A percentile compares a stretch with the other conserved stretches of the same genome.
Evolutionary conservation across 2,888 invertebrate genomes (phyloP).

Genomic region (Clunio marinus): DNA sequence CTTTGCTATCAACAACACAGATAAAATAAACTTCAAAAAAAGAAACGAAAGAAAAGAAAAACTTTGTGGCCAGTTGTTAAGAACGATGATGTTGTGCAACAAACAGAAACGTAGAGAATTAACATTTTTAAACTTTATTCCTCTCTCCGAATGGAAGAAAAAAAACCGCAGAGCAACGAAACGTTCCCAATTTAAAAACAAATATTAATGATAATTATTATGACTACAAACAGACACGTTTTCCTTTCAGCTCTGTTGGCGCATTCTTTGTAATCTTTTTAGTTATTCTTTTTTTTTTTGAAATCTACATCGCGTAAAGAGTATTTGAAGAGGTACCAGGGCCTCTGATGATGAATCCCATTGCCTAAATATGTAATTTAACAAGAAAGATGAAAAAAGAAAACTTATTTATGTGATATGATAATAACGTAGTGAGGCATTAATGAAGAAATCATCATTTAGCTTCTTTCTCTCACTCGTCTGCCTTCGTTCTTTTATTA

Average conservation of each 20-base stretch:
- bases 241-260: slow-evolving; percentile 29
- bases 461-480: neutral
- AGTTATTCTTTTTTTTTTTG: neutral
- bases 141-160: neutral
- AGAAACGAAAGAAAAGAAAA: too few species aligned
- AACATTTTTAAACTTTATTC: neutral
- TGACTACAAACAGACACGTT: slow-evolving; percentile 36
- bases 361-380: slow-evolving; percentile 10
- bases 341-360: neutral
- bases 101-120: slow-evolving; percentile 7
- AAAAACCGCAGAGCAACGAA: neutral
- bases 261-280: slow-evolving; percentile 5
- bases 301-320: neutral
- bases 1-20: neutral
- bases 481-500: neutral
- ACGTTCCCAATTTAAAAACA: slow-evolving; percentile 26
- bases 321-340: neutral
- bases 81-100: slow-evolving; percentile 4
- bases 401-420: slow-evolving; percentile 29
- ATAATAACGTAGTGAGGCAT: slow-evolving; percentile 29
- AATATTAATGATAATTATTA: slow-evolving; percentile 37
- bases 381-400: slow-evolving; percentile 4
- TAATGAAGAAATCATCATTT: slow-evolving; percentile 38
- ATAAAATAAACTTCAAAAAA: neutral
- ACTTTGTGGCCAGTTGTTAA: neutral